Percentiles rank a stretch among this genome's conserved stretches.
phyloP scores from a whole-genome alignment of 2,113 vertebrate species.

The Formicarius rufipectus region DNA sequence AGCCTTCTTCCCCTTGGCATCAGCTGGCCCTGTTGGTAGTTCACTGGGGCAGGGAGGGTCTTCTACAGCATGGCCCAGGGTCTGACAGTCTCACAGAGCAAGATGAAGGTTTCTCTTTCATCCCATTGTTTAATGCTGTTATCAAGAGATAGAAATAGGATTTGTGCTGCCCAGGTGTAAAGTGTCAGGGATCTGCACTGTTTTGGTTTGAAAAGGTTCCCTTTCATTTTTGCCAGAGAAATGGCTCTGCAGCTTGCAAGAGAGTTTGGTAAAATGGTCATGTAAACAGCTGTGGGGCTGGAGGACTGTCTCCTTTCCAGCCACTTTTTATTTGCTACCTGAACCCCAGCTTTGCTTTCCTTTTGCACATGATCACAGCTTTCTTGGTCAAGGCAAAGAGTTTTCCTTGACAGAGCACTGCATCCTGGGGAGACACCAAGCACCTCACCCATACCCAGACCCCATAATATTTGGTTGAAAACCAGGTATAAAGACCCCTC shows the following conservation, averaged over 20 bases:
- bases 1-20: background rate
- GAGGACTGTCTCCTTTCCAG: background rate
- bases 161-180: background rate
- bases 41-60: background rate
- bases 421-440: background rate
- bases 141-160: background rate
- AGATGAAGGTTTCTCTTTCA: background rate
- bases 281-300: background rate
- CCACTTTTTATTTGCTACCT: background rate
- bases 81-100: background rate
- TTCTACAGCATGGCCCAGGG: background rate
- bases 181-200: background rate
- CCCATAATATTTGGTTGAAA: background rate
- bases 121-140: background rate
- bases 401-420: background rate
- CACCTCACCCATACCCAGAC: background rate
- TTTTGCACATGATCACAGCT: background rate
- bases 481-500: background rate
- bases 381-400: background rate
- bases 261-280: background rate
- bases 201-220: background rate
- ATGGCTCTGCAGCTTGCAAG: background rate
- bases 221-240: background rate
- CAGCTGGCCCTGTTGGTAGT: rapidly evolving
- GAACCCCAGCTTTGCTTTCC: background rate